These are phyloP conservation scores for Neoniphon sammara DNA, from an alignment of 2,797 vertebrate genomes.

Conservation along the genomic window DNA sequence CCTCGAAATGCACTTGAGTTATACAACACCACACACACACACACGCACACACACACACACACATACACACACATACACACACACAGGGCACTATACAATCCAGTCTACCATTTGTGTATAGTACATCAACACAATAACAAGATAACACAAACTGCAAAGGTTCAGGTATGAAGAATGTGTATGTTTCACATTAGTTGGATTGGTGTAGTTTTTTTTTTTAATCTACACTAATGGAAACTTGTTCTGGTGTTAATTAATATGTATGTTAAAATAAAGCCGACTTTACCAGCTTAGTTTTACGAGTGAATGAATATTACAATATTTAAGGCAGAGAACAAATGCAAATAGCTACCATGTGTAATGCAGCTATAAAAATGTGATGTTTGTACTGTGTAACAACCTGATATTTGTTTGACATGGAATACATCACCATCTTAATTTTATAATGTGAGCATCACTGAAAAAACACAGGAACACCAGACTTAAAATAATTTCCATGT, in stretches of 20 bases:
- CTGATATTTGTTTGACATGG: not conserved
- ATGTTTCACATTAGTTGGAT: constrained; percentile 53
- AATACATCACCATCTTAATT: constrained; percentile 1
- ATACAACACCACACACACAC: constrained; percentile 5
- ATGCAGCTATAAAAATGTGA: constrained; percentile 15
- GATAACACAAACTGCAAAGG: constrained; percentile 14
- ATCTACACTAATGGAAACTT: constrained; percentile 20
- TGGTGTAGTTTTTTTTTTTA: constrained; percentile 6
- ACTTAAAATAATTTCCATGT: not conserved
- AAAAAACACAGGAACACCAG: not conserved
- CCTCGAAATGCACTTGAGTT: constrained; percentile 4
- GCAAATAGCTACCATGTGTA: not conserved
- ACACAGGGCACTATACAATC: not conserved
- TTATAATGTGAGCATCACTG: not conserved
- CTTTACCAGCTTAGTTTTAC: not conserved
- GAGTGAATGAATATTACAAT: not conserved
- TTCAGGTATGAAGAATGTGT: constrained; percentile 8
- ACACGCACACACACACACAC: not conserved
- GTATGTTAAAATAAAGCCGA: not conserved
- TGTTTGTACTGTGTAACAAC: not conserved
- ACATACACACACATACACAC: constrained; percentile 4
- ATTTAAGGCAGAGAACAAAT: not conserved
- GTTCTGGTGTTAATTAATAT: not conserved
- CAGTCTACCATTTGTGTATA: constrained; percentile 8
- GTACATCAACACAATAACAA: constrained; percentile 29